Base-by-base conservation (phyloP, 2,113 vertebrate species). In the Psilopsiagon aymara region DNA sequence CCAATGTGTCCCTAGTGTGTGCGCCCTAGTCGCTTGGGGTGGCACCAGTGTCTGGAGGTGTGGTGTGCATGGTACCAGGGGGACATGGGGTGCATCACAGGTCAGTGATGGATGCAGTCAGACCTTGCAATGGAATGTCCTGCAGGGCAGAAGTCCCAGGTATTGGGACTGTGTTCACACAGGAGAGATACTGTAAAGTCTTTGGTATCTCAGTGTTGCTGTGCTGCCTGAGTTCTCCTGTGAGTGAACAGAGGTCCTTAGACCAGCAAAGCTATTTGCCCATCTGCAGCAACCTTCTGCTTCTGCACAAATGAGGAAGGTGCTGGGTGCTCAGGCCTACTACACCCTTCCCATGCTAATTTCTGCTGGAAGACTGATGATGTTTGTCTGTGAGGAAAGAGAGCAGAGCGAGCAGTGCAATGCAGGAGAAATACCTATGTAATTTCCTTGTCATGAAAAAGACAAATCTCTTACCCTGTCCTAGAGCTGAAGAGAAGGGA, bases 121-220 rank as follows among this genome's bases (percentile, higher is more conserved):
- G 39, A 70, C 37, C 24, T 87, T 37, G 51, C 17, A 25, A 9
- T 53, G 85, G 63, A 67, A 20, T 35, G 7, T 33, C 59, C 70
- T 13, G 1, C 33, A 73, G 53, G 20, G 70, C 55, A 79, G 90
- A 43, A 43, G 19, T 70, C 33, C 46, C 68, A 78, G 51, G 21
- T 2, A 0, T 1, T 16, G 52, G 53, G 19, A 5, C 49, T 44
- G 85, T 17, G 63, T 13, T 70, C 6, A 0, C 8, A 1, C 13
- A 31, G 74, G 29, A 47, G 41, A 39, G 31, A 3, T 29, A 41
- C 8, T 60, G 74, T 23, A 33, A 13, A 51, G 33, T 71, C 33
- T 39, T n/a, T 27, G 53, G 68, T 41, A n/a, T 88, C 51, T 37
- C 19, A 9, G 39, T 46, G 68, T 69, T 6, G 0, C 31, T 57